These are phyloP conservation scores for Tenebrosternarchus preto DNA, from an alignment of 2,113 vertebrate genomes.

Conservation along the genomic window DNA sequence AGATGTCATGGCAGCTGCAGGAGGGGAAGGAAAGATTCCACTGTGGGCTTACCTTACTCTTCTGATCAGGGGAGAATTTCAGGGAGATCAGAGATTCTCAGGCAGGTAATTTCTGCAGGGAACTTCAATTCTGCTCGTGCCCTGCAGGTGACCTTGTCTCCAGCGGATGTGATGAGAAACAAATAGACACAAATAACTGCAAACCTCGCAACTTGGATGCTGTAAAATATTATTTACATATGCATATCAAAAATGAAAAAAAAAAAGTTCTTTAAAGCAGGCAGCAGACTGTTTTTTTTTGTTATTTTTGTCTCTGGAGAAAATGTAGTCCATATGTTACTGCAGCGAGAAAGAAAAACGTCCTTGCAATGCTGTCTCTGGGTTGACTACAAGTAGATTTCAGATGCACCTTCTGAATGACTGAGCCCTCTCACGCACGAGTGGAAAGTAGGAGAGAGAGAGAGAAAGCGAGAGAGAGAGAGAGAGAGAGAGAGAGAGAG, in stretches of 20 bases:
- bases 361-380: conserved; percentile 69
- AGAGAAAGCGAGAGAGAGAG: conserved; percentile 50
- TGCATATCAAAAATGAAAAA: conserved; percentile 23
- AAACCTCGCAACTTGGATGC: conserved; percentile 50
- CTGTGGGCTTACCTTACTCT: conserved; percentile 67
- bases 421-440: conserved; percentile 69
- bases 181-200: conserved; percentile 31
- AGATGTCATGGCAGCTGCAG: conserved; percentile 53
- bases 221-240: conserved; percentile 64
- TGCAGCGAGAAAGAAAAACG: conserved; percentile 47
- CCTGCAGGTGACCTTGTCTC: conserved; percentile 70
- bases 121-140: conserved; percentile 67
- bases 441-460: conserved; percentile 73
- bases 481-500: conserved; percentile 49
- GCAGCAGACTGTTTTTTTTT: conserved; percentile 55
- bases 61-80: conserved; percentile 51
- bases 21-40: conserved; percentile 33
- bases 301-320: conserved; percentile 61
- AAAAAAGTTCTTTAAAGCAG: conserved; percentile 55
- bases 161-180: conserved; percentile 46
- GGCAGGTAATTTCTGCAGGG: conserved; percentile 67
- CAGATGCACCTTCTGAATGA: conserved; percentile 77
- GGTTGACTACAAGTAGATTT: conserved; percentile 72
- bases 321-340: conserved; percentile 72
- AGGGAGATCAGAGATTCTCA: conserved; percentile 33